These are phyloP conservation scores for Galaxias olidus DNA, from an alignment of 2,797 vertebrate genomes.

Conservation along the genomic window DNA sequence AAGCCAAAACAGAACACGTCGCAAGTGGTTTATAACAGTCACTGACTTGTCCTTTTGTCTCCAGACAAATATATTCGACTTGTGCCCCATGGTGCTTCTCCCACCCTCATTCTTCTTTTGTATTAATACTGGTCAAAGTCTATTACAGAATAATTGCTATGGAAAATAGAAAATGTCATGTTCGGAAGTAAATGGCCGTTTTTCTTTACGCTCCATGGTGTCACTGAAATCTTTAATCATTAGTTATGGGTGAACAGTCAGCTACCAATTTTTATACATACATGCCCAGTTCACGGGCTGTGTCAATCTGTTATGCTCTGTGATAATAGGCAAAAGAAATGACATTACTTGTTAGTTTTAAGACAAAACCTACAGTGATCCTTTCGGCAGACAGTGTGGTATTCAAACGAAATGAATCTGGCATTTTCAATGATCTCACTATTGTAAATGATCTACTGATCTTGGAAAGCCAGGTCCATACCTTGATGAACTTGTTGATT, in stretches of 20 bases:
- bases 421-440: background rate
- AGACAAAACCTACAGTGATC: conserved; percentile 4
- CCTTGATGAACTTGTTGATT: conserved; percentile 13
- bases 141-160: conserved; percentile 49
- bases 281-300: conserved; percentile 35
- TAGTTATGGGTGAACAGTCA: conserved; percentile 33
- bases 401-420: background rate
- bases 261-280: conserved; percentile 45
- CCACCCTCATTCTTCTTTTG: conserved; percentile 36
- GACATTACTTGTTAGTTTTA: conserved; percentile 47
- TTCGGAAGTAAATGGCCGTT: conserved; percentile 36
- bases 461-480: background rate
- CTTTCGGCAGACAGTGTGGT: too few species aligned
- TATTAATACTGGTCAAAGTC: conserved; percentile 55
- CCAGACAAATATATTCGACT: conserved; percentile 34
- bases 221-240: conserved; percentile 49
- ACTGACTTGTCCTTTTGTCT: conserved; percentile 41
- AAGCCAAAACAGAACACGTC: background rate
- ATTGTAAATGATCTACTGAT: background rate
- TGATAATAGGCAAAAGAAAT: conserved; percentile 44
- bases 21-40: conserved; percentile 23
- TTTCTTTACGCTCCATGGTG: conserved; percentile 33
- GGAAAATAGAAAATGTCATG: conserved; percentile 47
- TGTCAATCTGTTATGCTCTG: conserved; percentile 39
- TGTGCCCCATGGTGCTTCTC: conserved; percentile 7